Evolutionary conservation across 2,888 invertebrate species (phyloP).

Genomic region (Bhutanitis thaidina): DNA sequence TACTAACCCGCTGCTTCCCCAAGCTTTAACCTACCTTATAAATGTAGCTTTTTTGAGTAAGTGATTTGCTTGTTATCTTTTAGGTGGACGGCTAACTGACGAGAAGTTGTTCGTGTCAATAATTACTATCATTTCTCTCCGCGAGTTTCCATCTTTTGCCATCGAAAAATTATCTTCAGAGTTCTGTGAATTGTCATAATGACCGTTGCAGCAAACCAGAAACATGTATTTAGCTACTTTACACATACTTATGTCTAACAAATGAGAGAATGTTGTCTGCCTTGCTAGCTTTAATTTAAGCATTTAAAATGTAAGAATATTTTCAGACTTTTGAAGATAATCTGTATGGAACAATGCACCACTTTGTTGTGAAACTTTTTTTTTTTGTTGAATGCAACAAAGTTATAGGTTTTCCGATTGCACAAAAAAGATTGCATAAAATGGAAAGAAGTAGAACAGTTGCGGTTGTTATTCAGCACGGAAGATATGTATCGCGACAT

Average conservation of each 20-base stretch:
- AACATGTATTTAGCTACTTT: slow-evolving; percentile 49
- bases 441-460: slow-evolving; percentile 52
- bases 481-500: slow-evolving; percentile 70
- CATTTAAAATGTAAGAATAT: slow-evolving; percentile 10
- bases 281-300: slow-evolving; percentile 16
- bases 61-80: slow-evolving; percentile 62
- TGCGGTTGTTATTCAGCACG: slow-evolving; percentile 57
- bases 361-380: neutral
- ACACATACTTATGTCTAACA: slow-evolving; percentile 22
- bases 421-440: slow-evolving; percentile 38
- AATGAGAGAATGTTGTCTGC: slow-evolving; percentile 17
- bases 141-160: slow-evolving; percentile 60
- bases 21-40: slow-evolving; percentile 59
- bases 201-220: slow-evolving; percentile 51
- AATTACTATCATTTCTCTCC: slow-evolving; percentile 71
- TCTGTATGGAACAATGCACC: neutral
- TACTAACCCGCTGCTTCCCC: no score
- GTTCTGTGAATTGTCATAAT: slow-evolving; percentile 72
- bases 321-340: slow-evolving; percentile 4
- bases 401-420: slow-evolving; percentile 36
- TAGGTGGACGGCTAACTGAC: slow-evolving; percentile 46
- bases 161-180: slow-evolving; percentile 60
- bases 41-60: slow-evolving; percentile 73
- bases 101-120: slow-evolving; percentile 69
- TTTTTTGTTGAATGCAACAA: slow-evolving; percentile 4